Evolutionary conservation across 2,797 vertebrate species (phyloP).

Genomic region (Aldrovandia affinis): DNA sequence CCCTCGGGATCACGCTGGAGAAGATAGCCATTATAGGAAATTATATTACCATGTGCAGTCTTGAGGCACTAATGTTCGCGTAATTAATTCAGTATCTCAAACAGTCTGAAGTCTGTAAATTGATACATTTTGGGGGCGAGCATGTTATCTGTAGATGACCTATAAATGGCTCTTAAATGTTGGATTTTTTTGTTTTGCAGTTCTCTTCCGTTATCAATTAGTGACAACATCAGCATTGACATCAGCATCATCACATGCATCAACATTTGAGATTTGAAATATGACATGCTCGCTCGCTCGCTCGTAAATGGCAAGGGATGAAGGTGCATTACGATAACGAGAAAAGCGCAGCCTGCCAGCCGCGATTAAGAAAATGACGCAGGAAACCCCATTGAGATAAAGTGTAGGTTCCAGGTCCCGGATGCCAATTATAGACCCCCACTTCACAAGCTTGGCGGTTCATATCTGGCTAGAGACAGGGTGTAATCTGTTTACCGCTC

Average conservation of each 20-base stretch:
- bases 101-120: not conserved
- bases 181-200: not conserved
- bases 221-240: too few relatives aligned
- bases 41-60: not conserved
- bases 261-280: too few relatives aligned
- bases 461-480: not conserved
- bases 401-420: not conserved
- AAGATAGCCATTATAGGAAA: not conserved
- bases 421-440: not conserved
- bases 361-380: not conserved
- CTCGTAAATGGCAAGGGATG: too few relatives aligned
- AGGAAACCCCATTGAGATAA: not conserved
- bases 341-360: too few relatives aligned
- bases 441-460: not conserved
- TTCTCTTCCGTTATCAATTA: too few relatives aligned
- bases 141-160: not conserved
- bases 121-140: not conserved
- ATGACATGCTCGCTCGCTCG: too few relatives aligned
- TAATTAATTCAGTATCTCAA: not conserved
- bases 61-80: not conserved
- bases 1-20: not conserved
- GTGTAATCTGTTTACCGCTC: not conserved
- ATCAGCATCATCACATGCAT: too few relatives aligned
- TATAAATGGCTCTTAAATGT: not conserved
- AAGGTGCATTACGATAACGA: too few relatives aligned